Base-by-base conservation (phyloP, 92 coral and sea anemone genomes). In the Paramuricea clavata region DNA sequence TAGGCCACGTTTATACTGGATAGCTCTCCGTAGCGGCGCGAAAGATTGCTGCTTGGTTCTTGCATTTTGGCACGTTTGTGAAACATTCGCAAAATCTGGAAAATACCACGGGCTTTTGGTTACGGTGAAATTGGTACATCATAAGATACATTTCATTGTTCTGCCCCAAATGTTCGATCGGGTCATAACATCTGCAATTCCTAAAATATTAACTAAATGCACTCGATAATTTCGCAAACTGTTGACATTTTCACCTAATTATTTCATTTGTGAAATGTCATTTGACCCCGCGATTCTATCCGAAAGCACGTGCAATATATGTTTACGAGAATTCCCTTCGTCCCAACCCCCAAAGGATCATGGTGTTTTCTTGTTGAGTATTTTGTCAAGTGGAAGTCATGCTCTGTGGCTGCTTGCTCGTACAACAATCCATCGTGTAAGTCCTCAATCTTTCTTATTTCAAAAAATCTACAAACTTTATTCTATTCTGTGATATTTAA, bases 361-460 rank as follows among this genome's bases (percentile, higher is more conserved):
- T 61, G 52, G 72, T 79, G 84, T 57, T 54, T 36, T 61, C 28
- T 50, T 12, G 0, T 54, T 42, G 82, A 52, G 44, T n/a, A 16
- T 42, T 73, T 36, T 64, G 17, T 34, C 21, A 65, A 43, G 54
- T 59, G 84, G 84, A 79, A 79, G 73, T 65, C 84, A 79, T 79
- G 84, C 72, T 79, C 59, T 57, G 33, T 79, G 84, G 84, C 84
- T 69, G 8, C 84, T 79, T 42, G 71, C 33, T 49, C 41, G 35
- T 11, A n/a, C 19, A 5, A 52, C 84, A 59, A 79, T 79, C 84
- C 84, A n/a, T 60, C 27, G 71, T 79, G 84, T 79, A 79, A 79
- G 84, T 79, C 59, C 19, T 2, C 56, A 43, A 79, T 79, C 84
- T 1, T 79, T 34, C 23, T 8, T 26, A 3, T 21, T 61, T 35